A percentile compares a stretch with the other conserved stretches of the same genome.
Evolutionary conservation across 2,888 invertebrate genomes (phyloP).

Genomic region (Orchesella flavescens): DNA sequence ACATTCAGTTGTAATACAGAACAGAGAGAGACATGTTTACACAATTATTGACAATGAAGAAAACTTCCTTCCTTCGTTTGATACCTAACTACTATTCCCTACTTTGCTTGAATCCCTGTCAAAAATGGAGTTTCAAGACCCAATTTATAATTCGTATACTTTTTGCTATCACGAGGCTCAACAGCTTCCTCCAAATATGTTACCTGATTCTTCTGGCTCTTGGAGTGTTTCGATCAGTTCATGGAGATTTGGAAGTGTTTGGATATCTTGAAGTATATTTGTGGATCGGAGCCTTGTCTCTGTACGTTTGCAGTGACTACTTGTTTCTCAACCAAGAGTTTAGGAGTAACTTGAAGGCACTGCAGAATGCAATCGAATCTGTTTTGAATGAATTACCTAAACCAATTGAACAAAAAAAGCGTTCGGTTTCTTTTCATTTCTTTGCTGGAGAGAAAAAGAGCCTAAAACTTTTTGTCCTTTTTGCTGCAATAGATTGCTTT

Average conservation of each 20-base stretch:
- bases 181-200: neutral
- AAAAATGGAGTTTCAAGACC: too few relatives aligned
- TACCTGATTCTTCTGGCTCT: neutral
- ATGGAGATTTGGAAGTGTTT: neutral
- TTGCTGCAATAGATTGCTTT: neutral
- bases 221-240: neutral
- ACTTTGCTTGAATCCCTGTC: too few relatives aligned
- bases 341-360: neutral
- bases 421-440: neutral
- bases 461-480: neutral
- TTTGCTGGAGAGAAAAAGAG: neutral
- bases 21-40: too few relatives aligned
- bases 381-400: neutral
- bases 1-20: too few relatives aligned
- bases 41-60: too few relatives aligned
- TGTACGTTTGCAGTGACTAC: slow-evolving; percentile 6
- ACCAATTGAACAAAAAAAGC: neutral
- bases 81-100: too few relatives aligned
- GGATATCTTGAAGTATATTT: neutral
- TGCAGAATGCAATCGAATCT: neutral
- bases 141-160: neutral
- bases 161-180: neutral
- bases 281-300: neutral
- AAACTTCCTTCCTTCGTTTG: too few relatives aligned
- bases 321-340: neutral